These are phyloP conservation scores for Carollia perspicillata DNA, from an alignment of 2,113 vertebrate genomes.

Conservation along the genomic window DNA sequence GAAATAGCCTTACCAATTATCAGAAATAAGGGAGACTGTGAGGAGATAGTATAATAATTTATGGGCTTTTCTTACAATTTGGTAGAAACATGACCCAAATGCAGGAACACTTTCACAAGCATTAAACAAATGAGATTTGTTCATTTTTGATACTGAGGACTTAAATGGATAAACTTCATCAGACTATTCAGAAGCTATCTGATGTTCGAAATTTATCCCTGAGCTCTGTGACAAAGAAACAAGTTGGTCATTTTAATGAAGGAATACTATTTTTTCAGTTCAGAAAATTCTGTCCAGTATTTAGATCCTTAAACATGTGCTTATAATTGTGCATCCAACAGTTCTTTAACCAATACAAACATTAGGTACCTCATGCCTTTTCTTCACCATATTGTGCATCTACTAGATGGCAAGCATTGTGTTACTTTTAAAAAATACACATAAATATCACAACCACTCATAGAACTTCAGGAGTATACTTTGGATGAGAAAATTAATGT, in stretches of 20 bases:
- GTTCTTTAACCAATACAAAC: not conserved
- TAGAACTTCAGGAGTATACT: not conserved
- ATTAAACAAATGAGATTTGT: not conserved
- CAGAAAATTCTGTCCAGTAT: not conserved
- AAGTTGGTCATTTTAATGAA: not conserved
- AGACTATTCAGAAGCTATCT: constrained; percentile 2
- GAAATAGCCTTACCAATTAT: constrained; percentile 22
- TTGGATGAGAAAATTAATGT: not conserved
- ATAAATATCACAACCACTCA: not conserved
- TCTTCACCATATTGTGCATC: not conserved
- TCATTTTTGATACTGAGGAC: not conserved
- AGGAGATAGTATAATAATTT: constrained; percentile 23
- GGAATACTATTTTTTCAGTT: not conserved
- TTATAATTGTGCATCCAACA: not conserved
- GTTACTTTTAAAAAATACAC: not conserved
- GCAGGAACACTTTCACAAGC: not conserved
- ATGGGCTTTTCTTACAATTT: not conserved
- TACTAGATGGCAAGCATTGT: not conserved
- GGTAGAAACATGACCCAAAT: not conserved
- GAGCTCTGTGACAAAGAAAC: not conserved
- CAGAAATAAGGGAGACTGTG: not conserved
- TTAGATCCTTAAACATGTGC: not conserved
- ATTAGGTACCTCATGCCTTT: not conserved
- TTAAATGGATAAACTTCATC: not conserved
- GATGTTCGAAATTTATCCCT: not conserved